Evolutionary conservation across 1,140 invertebrate species (phyloP).

Genomic region (Drosophila watanabei): DNA sequence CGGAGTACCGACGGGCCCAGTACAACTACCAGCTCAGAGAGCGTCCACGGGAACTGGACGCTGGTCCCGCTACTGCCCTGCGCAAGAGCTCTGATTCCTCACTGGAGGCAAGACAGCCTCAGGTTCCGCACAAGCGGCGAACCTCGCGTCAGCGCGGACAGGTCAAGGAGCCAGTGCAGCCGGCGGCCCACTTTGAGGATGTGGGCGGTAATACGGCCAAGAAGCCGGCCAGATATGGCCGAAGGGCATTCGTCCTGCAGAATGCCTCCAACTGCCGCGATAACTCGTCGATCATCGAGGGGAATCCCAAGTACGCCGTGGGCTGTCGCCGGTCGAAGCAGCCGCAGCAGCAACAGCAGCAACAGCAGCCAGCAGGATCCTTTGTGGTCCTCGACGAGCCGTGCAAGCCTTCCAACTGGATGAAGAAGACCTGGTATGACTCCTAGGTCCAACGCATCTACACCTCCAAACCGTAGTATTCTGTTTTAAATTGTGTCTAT

Average conservation of each 20-base stretch:
- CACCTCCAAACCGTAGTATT: constrained; percentile 26
- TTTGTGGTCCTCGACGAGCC: constrained; percentile 82
- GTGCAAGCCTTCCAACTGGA: constrained; percentile 80
- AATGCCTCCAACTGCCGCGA: constrained; percentile 72
- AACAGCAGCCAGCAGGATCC: constrained; percentile 41
- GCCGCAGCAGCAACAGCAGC: constrained; percentile 5
- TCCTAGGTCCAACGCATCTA: constrained; percentile 46
- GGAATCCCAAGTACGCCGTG: constrained; percentile 77
- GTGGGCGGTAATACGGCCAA: constrained; percentile 47
- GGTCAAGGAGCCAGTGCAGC: constrained; percentile 34
- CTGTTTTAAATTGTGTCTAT: constrained; percentile 20
- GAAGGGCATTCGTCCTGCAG: constrained; percentile 71
- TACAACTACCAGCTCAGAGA: constrained; percentile 79
- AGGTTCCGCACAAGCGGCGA: constrained; percentile 51
- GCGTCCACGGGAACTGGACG: constrained; percentile 50
- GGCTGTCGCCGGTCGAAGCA: constrained; percentile 57
- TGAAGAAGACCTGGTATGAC: constrained; percentile 84
- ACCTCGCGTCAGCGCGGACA: constrained; percentile 53
- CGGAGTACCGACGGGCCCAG: constrained; percentile 77
- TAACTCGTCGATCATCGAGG: constrained; percentile 78
- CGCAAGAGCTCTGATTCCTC: constrained; percentile 73
- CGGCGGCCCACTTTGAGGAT: constrained; percentile 56
- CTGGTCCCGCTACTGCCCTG: constrained; percentile 11
- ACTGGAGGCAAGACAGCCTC: constrained; percentile 43
- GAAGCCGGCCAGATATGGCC: constrained; percentile 72